These are phyloP conservation scores for Limulus polyphemus DNA, from an alignment of 2,888 invertebrate genomes.

Conservation along the genomic window DNA sequence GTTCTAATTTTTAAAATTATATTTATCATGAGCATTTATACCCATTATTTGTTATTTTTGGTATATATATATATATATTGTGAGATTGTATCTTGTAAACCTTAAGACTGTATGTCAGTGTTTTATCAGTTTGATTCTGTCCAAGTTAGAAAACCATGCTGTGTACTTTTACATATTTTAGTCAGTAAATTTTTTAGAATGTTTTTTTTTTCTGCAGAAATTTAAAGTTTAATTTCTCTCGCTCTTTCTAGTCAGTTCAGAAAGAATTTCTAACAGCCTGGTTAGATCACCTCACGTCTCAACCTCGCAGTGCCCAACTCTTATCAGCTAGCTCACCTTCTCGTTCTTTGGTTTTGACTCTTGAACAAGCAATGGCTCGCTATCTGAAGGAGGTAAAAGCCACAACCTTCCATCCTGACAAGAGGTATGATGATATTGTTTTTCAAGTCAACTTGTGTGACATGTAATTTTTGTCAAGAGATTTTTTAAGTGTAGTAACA, in stretches of 20 bases:
- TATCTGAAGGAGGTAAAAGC: slow-evolving; percentile 64
- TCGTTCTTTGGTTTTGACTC: slow-evolving; percentile 32
- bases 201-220: neutral
- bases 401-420: slow-evolving; percentile 49
- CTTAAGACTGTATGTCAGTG: no score
- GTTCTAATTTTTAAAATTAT: no score
- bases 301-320: slow-evolving; percentile 61
- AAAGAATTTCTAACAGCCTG: slow-evolving; percentile 58
- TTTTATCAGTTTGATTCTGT: no score
- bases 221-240: slow-evolving; percentile 4
- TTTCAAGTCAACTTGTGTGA: no score
- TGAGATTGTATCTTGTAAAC: no score
- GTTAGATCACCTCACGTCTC: slow-evolving; percentile 57
- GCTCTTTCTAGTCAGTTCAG: slow-evolving; percentile 53
- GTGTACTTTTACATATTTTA: no score
- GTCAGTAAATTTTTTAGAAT: neutral
- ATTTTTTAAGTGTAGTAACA: neutral
- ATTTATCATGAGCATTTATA: no score
- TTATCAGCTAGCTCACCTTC: slow-evolving; percentile 41
- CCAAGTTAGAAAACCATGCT: no score
- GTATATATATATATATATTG: no score
- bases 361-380: slow-evolving; percentile 38
- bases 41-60: no score
- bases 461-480: no score
- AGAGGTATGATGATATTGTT: slow-evolving; percentile 33